These are phyloP conservation scores for Schizopygopsis malacanthus DNA, from an alignment of 2,797 vertebrate species.

Conservation along the genomic window DNA sequence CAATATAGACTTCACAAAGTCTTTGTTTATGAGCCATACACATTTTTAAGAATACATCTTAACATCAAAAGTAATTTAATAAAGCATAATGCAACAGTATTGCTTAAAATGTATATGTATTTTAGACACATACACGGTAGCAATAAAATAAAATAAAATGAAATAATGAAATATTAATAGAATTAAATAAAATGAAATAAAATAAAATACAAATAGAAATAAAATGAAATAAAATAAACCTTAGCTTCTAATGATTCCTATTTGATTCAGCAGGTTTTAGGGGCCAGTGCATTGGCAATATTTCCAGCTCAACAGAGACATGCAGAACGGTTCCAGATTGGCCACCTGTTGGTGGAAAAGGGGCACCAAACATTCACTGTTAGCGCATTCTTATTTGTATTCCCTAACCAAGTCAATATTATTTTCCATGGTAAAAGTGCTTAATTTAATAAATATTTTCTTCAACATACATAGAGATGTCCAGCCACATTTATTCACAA, in stretches of 20 bases:
- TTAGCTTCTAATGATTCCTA: not conserved
- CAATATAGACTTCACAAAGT: not conserved
- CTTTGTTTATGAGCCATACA: not conserved
- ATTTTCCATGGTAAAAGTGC: not conserved
- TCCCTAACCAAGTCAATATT: not conserved
- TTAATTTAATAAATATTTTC: slow-evolving; percentile 4
- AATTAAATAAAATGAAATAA: not conserved
- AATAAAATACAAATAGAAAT: not conserved
- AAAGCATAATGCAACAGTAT: not conserved
- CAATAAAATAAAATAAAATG: no score
- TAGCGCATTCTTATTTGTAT: not conserved
- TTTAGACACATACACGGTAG: no score
- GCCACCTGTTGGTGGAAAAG: not conserved
- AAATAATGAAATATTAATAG: not conserved
- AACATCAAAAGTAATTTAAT: not conserved
- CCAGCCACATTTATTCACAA: not conserved
- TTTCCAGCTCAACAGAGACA: not conserved
- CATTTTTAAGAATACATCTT: not conserved
- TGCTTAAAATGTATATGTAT: not conserved
- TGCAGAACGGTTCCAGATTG: not conserved
- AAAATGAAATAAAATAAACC: not conserved
- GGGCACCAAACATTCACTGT: not conserved
- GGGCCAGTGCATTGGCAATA: not conserved
- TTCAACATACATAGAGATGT: not conserved
- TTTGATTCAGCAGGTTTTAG: not conserved